A percentile compares a stretch with the other conserved stretches of the same genome.
Conservation (phyloP, 2,113 vertebrate genomes). For the Myodes glareolus region DNA sequence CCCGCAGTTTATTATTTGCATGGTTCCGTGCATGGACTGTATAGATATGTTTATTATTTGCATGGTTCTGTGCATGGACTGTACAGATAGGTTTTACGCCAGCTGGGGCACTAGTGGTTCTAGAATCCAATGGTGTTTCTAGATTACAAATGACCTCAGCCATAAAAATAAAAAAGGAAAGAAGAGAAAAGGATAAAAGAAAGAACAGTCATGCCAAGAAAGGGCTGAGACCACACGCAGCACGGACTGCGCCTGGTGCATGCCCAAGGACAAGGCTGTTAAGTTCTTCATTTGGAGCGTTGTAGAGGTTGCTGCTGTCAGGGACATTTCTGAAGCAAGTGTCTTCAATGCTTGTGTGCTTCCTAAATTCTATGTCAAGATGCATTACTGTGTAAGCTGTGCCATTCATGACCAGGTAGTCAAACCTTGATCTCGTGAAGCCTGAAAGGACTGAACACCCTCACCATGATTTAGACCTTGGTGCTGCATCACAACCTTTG, state of each 20-base stretch:
- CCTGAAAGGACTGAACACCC: background rate
- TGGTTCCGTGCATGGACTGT: background rate
- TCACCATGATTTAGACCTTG: background rate
- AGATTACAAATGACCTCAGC: background rate
- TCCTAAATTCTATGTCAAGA: background rate
- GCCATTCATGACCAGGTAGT: background rate
- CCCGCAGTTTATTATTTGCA: background rate
- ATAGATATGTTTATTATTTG: background rate
- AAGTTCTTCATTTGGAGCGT: constrained; percentile 97
- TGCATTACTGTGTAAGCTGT: background rate
- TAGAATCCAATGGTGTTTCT: background rate
- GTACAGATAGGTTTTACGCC: background rate
- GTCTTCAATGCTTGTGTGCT: constrained; percentile 69
- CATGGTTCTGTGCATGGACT: background rate
- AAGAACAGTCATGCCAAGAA: constrained; percentile 97
- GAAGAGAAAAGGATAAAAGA: constrained; percentile 75
- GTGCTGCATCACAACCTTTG: background rate
- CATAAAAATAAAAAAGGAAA: background rate
- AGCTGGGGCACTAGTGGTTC: background rate
- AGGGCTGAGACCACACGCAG: constrained; percentile 96
- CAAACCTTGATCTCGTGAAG: background rate
- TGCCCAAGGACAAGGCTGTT: constrained; percentile 96
- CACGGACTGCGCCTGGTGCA: constrained; percentile 95
- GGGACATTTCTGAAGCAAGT: constrained; percentile 87
- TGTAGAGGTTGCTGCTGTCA: constrained; percentile 93